phyloP scores from a whole-genome alignment of 2,888 invertebrate species.

The Drosophila neotestacea region DNA sequence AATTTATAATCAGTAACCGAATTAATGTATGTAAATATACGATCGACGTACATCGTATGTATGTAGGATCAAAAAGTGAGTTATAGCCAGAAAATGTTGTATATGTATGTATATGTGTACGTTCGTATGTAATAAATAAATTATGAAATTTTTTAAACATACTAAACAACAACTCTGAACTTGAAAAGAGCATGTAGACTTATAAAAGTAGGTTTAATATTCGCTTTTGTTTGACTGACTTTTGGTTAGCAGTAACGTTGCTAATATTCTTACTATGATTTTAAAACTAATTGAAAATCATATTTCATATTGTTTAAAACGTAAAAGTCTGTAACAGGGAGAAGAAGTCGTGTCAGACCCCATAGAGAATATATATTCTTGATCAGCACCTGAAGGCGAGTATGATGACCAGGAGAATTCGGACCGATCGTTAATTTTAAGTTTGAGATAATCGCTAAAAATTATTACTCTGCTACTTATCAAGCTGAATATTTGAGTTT shows the following conservation, averaged over 20 bases:
- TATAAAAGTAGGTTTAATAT: constrained; percentile 3
- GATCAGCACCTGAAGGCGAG: too few species aligned
- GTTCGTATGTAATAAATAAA: constrained; percentile 26
- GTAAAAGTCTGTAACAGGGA: too few species aligned
- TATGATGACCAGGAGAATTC: too few species aligned
- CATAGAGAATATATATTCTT: too few species aligned
- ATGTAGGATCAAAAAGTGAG: constrained; percentile 8
- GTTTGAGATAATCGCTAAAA: too few species aligned
- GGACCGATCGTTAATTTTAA: too few species aligned
- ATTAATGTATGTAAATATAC: constrained; percentile 18
- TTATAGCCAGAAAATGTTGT: constrained; percentile 34
- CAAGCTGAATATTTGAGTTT: too few species aligned
- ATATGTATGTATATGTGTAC: constrained; percentile 30
- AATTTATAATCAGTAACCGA: constrained; percentile 37
- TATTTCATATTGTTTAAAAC: too few species aligned
- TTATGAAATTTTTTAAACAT: neutral
- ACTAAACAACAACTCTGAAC: neutral
- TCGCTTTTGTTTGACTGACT: neutral
- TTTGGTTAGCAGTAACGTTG: neutral
- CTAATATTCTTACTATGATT: neutral
- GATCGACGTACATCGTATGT: constrained; percentile 6
- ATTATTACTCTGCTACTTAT: too few species aligned
- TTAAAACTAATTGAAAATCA: neutral
- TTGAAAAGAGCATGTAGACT: constrained; percentile 6
- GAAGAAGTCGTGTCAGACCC: too few species aligned